Base-by-base conservation (phyloP, 2,113 vertebrate species). In the Nyctereutes procyonoides region DNA sequence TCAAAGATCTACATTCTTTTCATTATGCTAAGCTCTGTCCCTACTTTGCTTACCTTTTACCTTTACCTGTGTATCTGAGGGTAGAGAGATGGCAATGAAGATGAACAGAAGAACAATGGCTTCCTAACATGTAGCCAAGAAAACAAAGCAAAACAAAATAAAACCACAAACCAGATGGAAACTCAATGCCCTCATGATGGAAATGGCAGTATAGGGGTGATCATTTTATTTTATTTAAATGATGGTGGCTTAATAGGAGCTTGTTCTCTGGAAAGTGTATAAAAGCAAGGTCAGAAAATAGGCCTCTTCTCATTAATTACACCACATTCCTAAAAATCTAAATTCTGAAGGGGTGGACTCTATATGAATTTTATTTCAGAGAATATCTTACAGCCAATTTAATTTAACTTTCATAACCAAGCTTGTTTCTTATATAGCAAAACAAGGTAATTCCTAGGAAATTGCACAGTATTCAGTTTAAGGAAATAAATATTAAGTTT, bases 231-330 rank as follows among this genome's bases (percentile, higher is more conserved):
- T 98, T 96, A 85, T 93, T 96, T 96, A 97, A 95, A 97, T 92
- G 89, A 97, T 73, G 97, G 74, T 76, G 97, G 93, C 97, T 98
- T 98, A 97, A 98, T 94, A 97, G 0, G 0, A 98, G 89, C 77
- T 96, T 96, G 81, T 96, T 97, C 96, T 69, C 92, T 90, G 28
- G 71, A 51, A 96, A 95, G 71, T 73, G 30, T 85, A 62, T 58
- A 48, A 93, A 94, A 94, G 93, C 96, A 93, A 98, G 69, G 91
- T 92, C 95, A 97, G 97, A 96, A 91, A 96, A 73, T 77, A 96
- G 76, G 81, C 35, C 94, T 62, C 77, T 97, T 95, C 95, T 93
- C 86, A 97, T 97, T 98, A 98, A 97, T 97, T 95, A 98, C 32
- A 98, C 38, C 56, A 95, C 58, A 83, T 88, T 94, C 93, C 96